Evolutionary conservation across 2,113 vertebrate species (phyloP).

Genomic region (Castor canadensis): DNA sequence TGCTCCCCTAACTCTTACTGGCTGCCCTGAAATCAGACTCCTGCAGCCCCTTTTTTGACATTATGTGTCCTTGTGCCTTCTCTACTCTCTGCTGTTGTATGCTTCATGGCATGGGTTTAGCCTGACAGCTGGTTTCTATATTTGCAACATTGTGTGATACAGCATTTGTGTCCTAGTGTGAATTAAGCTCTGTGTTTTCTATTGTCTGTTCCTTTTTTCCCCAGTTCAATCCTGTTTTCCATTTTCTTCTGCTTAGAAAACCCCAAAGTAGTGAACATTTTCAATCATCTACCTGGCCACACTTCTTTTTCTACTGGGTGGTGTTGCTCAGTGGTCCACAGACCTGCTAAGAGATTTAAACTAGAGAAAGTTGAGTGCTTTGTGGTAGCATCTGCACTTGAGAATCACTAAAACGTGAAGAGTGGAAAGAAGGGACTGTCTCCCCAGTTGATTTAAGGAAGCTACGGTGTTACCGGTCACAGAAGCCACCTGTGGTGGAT

Average conservation of each 20-base stretch:
- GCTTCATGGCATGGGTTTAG: background rate
- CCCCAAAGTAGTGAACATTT: conserved; percentile 53
- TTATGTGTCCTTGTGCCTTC: too few relatives aligned
- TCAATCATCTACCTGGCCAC: accelerated
- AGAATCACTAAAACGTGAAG: accelerated
- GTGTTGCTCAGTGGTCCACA: accelerated
- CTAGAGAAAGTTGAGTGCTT: background rate
- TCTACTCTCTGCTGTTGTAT: too few relatives aligned
- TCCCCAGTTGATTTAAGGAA: background rate
- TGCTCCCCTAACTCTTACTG: too few relatives aligned
- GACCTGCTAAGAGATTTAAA: background rate
- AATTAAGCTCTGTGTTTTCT: background rate
- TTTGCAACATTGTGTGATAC: background rate
- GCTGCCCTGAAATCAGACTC: too few relatives aligned
- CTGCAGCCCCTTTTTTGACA: too few relatives aligned
- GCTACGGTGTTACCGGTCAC: background rate
- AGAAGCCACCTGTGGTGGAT: background rate
- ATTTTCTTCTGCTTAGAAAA: conserved; percentile 46
- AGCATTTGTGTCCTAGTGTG: background rate
- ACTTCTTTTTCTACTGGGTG: accelerated
- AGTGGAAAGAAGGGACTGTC: accelerated
- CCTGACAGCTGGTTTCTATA: background rate
- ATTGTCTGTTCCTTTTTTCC: background rate
- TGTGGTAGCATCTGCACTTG: accelerated
- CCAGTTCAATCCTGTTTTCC: background rate